Evolutionary conservation across 92 coral and sea anemone genomes (phyloP).

Genomic region (Paramuricea clavata): DNA sequence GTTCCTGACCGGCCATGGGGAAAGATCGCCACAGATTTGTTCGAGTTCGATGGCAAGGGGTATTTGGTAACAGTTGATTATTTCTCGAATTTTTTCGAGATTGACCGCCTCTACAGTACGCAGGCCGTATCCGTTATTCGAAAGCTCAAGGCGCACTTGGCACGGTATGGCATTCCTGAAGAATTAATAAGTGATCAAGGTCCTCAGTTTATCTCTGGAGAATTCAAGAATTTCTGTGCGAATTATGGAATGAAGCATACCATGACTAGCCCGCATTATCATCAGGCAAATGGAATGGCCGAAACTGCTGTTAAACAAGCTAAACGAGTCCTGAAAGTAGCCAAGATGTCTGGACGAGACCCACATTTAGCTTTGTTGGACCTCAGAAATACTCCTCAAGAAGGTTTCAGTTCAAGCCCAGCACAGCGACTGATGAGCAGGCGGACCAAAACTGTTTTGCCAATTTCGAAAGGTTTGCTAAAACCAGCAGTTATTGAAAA

Average conservation of each 20-base stretch:
- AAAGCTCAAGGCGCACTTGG: not conserved
- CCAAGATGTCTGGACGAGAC: constrained; percentile 6
- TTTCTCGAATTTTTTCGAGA: constrained; percentile 1
- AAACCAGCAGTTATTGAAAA: not conserved
- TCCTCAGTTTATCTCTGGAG: constrained; percentile 1
- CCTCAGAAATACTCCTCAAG: constrained; percentile 16
- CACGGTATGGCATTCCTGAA: not conserved
- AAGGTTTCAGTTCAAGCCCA: not conserved
- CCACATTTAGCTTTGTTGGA: constrained; percentile 30
- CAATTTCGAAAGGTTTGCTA: not conserved
- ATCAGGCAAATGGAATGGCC: constrained; percentile 32
- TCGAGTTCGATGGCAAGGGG: not conserved
- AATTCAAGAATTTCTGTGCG: no score
- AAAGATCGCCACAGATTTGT: not conserved
- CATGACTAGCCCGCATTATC: constrained; percentile 22
- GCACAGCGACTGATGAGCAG: no score
- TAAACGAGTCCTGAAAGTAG: constrained; percentile 14
- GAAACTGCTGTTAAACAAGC: constrained; percentile 33
- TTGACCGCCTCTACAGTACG: not conserved
- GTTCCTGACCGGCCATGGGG: not conserved
- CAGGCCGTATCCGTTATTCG: not conserved
- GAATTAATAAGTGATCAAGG: not conserved
- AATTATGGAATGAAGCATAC: no score
- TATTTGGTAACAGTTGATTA: not conserved
- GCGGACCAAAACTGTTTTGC: constrained; percentile 31